Base-by-base conservation (phyloP, 1,140 invertebrate species). In the Cotesia vestalis region DNA sequence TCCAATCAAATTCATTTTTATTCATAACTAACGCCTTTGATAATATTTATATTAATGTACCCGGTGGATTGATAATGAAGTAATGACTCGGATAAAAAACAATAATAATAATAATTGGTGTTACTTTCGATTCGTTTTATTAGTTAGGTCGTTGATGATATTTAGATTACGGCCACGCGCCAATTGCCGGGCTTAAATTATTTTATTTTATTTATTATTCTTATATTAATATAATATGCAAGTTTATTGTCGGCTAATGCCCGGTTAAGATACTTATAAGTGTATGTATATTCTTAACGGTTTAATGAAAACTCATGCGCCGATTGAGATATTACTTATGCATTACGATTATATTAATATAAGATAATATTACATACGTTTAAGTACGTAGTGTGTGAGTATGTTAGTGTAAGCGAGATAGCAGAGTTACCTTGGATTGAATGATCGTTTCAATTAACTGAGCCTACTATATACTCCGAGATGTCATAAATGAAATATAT, bases 71-170 rank as follows among this genome's bases (percentile, higher is more conserved):
- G 27, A 27, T 27, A 46, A 46, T 46, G 0, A 14, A 57, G n/a
- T 57, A 36, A 38, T n/a, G 36, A 62, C 8, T 11, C 2, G 27
- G 71, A 60, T 20, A 66, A 12, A 72, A 27, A 60, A 66, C 20
- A 9, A 1, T 8, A 20, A 59, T 27, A 35, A 62, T 55, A 17
- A 69, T 40, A 69, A 68, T 53, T 69, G 68, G 57, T 66, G 70
- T 74, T 74, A 74, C 73, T 74, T 74, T 74, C 73, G 11, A 9
- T 8, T 46, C 11, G 64, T 71, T 74, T 74, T 71, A 74, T 64
- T 71, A 74, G 71, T 66, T 64, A 64, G 27, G 27, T 74, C 69
- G 73, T 71, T 74, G 73, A 74, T 74, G 73, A 74, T 74, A 74
- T 74, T 74, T 74, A 74, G 73, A 74, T 74, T 74, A 71, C 69